Conservation (phyloP, 2,797 vertebrate species). For the Staurois parvus region DNA sequence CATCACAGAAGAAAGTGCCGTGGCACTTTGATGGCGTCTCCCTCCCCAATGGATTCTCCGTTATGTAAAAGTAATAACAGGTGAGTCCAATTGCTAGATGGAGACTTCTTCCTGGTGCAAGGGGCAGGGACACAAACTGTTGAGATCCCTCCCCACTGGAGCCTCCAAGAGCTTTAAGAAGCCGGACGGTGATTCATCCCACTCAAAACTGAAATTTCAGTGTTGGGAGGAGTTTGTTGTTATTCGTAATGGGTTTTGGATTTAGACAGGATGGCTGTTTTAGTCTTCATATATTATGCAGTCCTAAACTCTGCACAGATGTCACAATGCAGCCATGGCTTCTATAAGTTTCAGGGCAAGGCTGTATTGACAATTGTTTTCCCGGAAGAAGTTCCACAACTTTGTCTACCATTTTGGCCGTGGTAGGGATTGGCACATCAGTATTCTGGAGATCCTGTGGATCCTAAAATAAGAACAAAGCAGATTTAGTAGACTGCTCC, state of each 20-base stretch:
- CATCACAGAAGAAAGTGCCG: no score
- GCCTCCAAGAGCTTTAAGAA: no score
- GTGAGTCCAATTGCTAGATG: no score
- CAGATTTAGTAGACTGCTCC: no score
- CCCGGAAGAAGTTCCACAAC: constrained; percentile 91
- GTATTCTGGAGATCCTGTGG: constrained; percentile 88
- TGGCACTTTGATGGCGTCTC: no score
- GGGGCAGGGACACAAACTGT: no score
- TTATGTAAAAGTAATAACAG: no score
- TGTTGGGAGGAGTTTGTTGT: not conserved
- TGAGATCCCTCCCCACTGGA: no score
- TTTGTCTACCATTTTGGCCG: constrained; percentile 84
- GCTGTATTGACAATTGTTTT: constrained; percentile 93
- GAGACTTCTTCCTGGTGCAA: no score
- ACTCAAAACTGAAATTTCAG: no score
- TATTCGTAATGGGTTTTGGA: constrained; percentile 30
- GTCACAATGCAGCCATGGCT: constrained; percentile 75
- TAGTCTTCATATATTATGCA: not conserved
- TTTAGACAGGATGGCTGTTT: constrained; percentile 25
- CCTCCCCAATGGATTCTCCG: no score
- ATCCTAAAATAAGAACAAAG: constrained; percentile 76
- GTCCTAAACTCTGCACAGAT: not conserved
- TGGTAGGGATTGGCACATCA: constrained; percentile 83
- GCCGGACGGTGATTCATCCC: no score
- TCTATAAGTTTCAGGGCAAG: constrained; percentile 92